Evolutionary conservation across 2,113 vertebrate species (phyloP).

Genomic region (Gopherus flavomarginatus): DNA sequence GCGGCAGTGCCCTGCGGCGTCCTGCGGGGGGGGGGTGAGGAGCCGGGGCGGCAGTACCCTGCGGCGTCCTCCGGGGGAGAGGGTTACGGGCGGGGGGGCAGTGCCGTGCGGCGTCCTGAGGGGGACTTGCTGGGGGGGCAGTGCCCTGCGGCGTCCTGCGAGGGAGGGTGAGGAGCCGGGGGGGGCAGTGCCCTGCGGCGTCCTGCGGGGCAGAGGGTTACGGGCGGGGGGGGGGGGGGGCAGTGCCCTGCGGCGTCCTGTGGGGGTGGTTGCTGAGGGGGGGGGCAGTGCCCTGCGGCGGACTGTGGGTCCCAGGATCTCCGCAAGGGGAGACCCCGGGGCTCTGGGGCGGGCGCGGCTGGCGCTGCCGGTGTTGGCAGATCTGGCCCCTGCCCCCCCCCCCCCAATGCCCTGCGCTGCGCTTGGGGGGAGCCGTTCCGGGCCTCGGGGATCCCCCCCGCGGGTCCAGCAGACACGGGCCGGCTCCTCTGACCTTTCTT

Average conservation of each 20-base stretch:
- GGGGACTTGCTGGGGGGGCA: background rate
- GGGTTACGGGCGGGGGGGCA: too few relatives aligned
- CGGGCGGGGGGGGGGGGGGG: background rate
- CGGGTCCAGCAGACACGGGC: too few relatives aligned
- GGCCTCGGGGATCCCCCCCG: too few relatives aligned
- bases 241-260: background rate
- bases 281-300: background rate
- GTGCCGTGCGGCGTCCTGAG: too few relatives aligned
- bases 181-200: background rate
- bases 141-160: background rate
- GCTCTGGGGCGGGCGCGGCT: background rate
- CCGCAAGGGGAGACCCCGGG: too few relatives aligned
- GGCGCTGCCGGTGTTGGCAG: background rate
- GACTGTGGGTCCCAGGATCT: too few relatives aligned
- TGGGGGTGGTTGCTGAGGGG: background rate
- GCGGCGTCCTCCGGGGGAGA: too few relatives aligned
- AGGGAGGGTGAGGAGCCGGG: background rate
- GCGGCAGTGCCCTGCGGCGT: background rate
- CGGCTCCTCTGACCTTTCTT: too few relatives aligned
- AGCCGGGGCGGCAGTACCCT: too few relatives aligned
- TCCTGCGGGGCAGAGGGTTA: background rate
- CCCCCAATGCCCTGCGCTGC: fast-evolving
- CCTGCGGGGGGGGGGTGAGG: too few relatives aligned
- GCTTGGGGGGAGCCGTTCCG: background rate
- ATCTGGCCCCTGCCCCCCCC: background rate